Evolutionary conservation across 92 coral and sea anemone genomes (phyloP).

Genomic region (Zoanthus sansibaricus): DNA sequence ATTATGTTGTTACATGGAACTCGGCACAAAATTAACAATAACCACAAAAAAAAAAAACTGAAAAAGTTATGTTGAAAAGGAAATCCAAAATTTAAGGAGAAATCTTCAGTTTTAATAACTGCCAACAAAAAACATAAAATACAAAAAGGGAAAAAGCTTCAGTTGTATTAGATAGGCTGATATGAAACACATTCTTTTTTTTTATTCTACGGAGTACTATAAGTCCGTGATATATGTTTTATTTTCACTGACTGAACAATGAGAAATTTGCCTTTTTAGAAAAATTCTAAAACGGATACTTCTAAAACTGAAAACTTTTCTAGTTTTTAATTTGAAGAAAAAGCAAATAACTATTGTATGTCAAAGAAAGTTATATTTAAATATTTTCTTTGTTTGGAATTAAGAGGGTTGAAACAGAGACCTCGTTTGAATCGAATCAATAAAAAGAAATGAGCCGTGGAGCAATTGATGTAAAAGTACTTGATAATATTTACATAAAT

Average conservation of each 20-base stretch:
- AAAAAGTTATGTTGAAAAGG: no score
- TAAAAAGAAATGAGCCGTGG: neutral
- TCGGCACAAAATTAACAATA: no score
- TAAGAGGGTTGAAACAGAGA: neutral
- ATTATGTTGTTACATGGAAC: no score
- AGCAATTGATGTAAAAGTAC: neutral
- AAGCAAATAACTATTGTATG: neutral
- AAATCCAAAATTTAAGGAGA: no score
- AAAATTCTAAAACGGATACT: neutral
- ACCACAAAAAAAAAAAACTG: no score
- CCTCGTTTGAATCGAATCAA: neutral
- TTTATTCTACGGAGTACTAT: neutral
- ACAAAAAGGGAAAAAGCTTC: no score
- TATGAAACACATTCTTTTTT: no score
- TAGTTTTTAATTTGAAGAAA: neutral
- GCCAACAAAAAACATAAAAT: no score
- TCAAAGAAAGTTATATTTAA: neutral
- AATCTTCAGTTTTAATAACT: no score
- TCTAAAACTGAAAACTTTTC: neutral
- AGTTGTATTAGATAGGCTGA: no score
- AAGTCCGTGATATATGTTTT: neutral
- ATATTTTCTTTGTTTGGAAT: neutral
- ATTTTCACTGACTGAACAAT: neutral
- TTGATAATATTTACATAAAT: neutral
- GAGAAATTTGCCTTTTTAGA: neutral